Evolutionary conservation across 2,797 vertebrate genomes (phyloP), one percentile per base, ranked within the genome.

Genomic region (Cercopithecus petaurista): DNA sequence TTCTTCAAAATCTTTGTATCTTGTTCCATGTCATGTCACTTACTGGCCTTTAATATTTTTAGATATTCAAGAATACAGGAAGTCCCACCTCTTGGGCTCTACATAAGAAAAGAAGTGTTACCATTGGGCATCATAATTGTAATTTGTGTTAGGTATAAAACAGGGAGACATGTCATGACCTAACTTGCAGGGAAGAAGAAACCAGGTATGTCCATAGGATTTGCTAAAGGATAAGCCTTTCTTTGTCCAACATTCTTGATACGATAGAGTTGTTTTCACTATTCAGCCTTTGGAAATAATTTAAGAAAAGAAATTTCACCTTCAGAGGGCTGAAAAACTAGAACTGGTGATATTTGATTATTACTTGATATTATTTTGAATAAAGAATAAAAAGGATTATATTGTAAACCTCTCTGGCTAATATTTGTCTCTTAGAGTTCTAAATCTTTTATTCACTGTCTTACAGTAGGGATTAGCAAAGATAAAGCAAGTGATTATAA

Each of bases 331-430:
- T 80, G 17, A 76, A 92, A 93, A 96, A 41, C 28, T 43, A 89
- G 80, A 90, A 61, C 5, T 75, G 39, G 28, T 88, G 52, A 72
- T 39, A 75, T 82, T 70, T 70, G 36, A 79, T 93, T 85, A 67
- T 88, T 93, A 88, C 26, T 95, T 85, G 73, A 41, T 81, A 77
- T 82, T 86, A 86, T 85, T 95, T 93, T 88, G 26, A 82, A 33
- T 81, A 77, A 67, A 81, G n/a, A 82, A 88, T 76, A 39, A 93
- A 95, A 85, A 83, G n/a, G 7, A 81, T 11, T 26, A 1, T 86
- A 14, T 17, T 70, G 4, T 88, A 95, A 93, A 85, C 17, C 36
- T 88, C n/a, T 73, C 43, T 95, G 48, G 88, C 30, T 59, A 73
- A 30, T 76, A 67, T 67, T 39, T 85, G 7, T 50, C 22, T 83